Conservation (phyloP, 2,113 vertebrate genomes). For the Pseudorectes ferrugineus region DNA sequence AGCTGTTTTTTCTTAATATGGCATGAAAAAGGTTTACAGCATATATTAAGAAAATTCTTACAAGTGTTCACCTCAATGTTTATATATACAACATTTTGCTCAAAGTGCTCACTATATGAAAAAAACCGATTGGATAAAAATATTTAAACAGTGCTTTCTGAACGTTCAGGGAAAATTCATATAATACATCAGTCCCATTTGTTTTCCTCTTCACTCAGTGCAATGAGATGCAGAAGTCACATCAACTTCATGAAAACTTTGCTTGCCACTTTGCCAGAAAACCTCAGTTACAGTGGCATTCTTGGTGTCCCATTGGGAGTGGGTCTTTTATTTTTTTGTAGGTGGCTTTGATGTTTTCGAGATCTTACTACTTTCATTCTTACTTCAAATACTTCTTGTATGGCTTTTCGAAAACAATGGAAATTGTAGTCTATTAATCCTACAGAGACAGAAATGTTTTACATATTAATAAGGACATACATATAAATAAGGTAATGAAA, state of each 20-base stretch:
- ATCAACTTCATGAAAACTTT: background rate
- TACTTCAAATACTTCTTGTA: slow-evolving; percentile 95
- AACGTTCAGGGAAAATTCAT: slow-evolving; percentile 26
- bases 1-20: slow-evolving; percentile 61
- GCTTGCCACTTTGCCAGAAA: background rate
- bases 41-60: slow-evolving; percentile 70
- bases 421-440: slow-evolving; percentile 98
- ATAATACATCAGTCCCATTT: slow-evolving; percentile 27
- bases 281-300: slow-evolving; percentile 62
- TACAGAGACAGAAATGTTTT: slow-evolving; percentile 56
- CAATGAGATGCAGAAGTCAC: slow-evolving; percentile 44
- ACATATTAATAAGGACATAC: background rate
- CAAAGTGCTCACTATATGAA: slow-evolving; percentile 75
- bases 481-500: background rate
- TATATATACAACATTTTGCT: slow-evolving; percentile 72
- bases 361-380: slow-evolving; percentile 87
- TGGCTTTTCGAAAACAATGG: slow-evolving; percentile 94
- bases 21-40: slow-evolving; percentile 70
- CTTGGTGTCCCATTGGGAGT: slow-evolving; percentile 77
- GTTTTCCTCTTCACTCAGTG: slow-evolving; percentile 47
- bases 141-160: slow-evolving; percentile 65
- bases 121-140: slow-evolving; percentile 64
- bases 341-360: slow-evolving; percentile 83
- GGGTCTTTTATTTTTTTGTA: slow-evolving; percentile 80
- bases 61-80: slow-evolving; percentile 67